Evolutionary conservation across 2,888 invertebrate species (phyloP).

Genomic region (Cheilosia vulpina): DNA sequence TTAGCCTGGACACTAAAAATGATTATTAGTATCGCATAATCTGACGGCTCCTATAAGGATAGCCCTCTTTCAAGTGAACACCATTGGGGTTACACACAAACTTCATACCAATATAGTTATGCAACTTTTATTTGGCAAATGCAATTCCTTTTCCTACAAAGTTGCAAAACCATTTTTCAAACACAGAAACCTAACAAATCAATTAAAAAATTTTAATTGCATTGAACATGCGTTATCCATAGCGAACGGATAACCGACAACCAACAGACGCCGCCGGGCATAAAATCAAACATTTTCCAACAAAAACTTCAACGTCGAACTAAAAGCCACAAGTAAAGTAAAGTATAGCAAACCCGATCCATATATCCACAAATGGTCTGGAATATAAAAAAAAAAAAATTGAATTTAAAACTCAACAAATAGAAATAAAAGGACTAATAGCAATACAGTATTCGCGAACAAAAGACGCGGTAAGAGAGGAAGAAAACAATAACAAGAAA

Average conservation of each 20-base stretch:
- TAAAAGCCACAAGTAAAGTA: slow-evolving; percentile 1
- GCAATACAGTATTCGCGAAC: slow-evolving; percentile 3
- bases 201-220: slow-evolving; percentile 59
- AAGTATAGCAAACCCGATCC: slow-evolving; percentile 19
- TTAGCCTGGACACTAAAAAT: no score
- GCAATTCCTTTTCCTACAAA: no score
- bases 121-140: no score
- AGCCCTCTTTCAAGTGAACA: no score
- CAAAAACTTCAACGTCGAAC: slow-evolving; percentile 20
- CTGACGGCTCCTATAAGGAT: no score
- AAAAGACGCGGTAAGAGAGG: slow-evolving; percentile 8
- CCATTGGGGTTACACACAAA: no score
- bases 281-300: slow-evolving; percentile 48
- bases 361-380: slow-evolving; percentile 27
- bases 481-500: slow-evolving; percentile 12
- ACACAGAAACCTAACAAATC: slow-evolving; percentile 12
- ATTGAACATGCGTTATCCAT: slow-evolving; percentile 21
- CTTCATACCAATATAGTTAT: no score
- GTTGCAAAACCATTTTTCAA: no score
- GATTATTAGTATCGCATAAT: no score
- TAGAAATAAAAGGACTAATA: slow-evolving; percentile 47
- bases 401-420: slow-evolving; percentile 54
- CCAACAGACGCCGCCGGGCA: slow-evolving; percentile 6
- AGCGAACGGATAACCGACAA: neutral
- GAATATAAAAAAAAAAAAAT: slow-evolving; percentile 47